Conservation (phyloP, 2,888 invertebrate species). For the Sphaerophoria rueppellii region DNA sequence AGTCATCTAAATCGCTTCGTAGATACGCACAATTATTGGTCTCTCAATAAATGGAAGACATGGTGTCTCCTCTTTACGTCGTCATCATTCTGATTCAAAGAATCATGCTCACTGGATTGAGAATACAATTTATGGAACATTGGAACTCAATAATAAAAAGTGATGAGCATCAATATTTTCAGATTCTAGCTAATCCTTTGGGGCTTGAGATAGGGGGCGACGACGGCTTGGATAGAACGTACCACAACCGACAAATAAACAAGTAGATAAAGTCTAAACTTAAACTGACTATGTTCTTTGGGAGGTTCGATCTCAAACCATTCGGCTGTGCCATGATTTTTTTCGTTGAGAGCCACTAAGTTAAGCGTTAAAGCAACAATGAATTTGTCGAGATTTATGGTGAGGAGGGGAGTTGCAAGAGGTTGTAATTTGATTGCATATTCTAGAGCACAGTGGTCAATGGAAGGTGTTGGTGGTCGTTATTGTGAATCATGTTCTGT, state of each 20-base stretch:
- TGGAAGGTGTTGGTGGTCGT: conserved; percentile 67
- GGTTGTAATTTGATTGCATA: conserved; percentile 59
- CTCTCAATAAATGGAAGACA: not conserved
- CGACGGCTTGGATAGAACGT: not conserved
- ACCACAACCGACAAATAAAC: conserved; percentile 56
- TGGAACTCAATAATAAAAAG: conserved; percentile 71
- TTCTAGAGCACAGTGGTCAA: not conserved
- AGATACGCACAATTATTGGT: conserved; percentile 67
- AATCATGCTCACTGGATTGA: conserved; percentile 25
- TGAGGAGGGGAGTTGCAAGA: not conserved
- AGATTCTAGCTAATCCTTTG: conserved; percentile 55
- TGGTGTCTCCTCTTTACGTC: too few relatives aligned
- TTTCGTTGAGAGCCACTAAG: not conserved
- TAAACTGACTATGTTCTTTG: conserved; percentile 60
- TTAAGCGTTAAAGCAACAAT: conserved; percentile 51
- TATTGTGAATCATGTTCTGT: conserved; percentile 66
- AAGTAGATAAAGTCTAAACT: conserved; percentile 71
- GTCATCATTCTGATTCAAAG: not conserved
- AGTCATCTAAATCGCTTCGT: conserved; percentile 71
- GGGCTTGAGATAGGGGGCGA: too few relatives aligned
- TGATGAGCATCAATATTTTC: conserved; percentile 73
- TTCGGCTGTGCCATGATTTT: conserved; percentile 52
- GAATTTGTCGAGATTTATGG: conserved; percentile 38
- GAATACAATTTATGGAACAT: conserved; percentile 66
- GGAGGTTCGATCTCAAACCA: conserved; percentile 22